Percentiles rank a stretch among this genome's conserved stretches.
phyloP scores from a whole-genome alignment of 2,888 invertebrate genomes.

The Coenonympha glycerion region DNA sequence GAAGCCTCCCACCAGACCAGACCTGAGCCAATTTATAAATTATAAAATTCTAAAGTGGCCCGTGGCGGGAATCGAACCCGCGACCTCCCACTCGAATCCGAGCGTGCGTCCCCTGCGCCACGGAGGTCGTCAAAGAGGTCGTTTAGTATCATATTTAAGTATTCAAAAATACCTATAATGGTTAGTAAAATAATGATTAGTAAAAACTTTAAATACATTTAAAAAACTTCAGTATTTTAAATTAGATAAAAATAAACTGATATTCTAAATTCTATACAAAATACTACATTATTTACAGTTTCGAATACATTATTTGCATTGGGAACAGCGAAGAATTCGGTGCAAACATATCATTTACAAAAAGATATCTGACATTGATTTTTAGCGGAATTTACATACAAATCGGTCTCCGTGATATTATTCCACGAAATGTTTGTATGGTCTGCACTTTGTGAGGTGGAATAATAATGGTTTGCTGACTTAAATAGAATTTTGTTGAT shows the following conservation, averaged over 20 bases:
- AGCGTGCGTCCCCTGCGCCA: too few species aligned
- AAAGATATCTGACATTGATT: slow-evolving; percentile 7
- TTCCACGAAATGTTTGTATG: neutral
- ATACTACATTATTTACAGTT: neutral
- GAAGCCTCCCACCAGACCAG: too few species aligned
- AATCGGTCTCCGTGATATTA: neutral
- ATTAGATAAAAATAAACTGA: too few species aligned
- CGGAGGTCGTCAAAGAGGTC: too few species aligned
- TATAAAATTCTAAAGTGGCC: too few species aligned
- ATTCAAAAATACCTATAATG: too few species aligned
- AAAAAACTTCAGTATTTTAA: neutral
- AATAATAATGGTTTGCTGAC: neutral
- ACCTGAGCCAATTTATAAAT: too few species aligned
- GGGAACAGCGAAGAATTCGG: neutral
- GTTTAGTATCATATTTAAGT: too few species aligned
- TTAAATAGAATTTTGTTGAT: neutral
- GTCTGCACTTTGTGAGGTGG: neutral
- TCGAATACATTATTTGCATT: neutral
- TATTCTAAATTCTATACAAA: neutral
- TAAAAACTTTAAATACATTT: too few species aligned
- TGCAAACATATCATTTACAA: slow-evolving; percentile 2
- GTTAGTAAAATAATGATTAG: too few species aligned
- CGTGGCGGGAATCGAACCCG: too few species aligned
- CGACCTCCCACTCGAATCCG: too few species aligned
- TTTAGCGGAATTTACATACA: slow-evolving; percentile 7